These are phyloP conservation scores for Cremastobaeus sp. DNA, from an alignment of 2,888 invertebrate genomes.

Conservation along the genomic window DNA sequence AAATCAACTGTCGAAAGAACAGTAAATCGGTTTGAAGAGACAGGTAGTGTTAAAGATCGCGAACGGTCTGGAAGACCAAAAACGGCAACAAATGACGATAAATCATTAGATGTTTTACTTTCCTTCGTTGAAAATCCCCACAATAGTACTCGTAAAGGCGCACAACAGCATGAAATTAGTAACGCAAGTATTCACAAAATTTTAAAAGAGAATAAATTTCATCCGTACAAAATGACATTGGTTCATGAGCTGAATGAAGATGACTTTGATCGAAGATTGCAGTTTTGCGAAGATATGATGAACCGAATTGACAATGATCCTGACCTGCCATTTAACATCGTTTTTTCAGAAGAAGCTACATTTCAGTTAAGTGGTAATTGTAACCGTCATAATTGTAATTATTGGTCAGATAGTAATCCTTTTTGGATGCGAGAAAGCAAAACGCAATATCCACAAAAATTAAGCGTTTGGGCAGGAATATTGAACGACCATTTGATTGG, in stretches of 20 bases:
- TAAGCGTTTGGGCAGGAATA: background rate
- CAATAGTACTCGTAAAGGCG: constrained; percentile 16
- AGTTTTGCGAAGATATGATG: constrained; percentile 62
- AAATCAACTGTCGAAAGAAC: constrained; percentile 20
- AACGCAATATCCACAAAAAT: background rate
- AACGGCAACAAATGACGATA: constrained; percentile 11
- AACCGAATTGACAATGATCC: constrained; percentile 35
- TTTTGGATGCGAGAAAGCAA: constrained; percentile 4
- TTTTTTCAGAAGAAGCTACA: constrained; percentile 12
- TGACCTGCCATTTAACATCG: constrained; percentile 17
- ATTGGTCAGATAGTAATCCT: constrained; percentile 32
- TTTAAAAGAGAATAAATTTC: constrained; percentile 29
- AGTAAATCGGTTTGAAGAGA: constrained; percentile 20
- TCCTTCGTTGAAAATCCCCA: constrained; percentile 51
- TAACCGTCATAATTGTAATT: constrained; percentile 38
- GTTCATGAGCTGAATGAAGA: constrained; percentile 49
- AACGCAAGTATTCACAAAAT: constrained; percentile 30
- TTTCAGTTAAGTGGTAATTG: constrained; percentile 32
- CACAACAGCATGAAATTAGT: constrained; percentile 36
- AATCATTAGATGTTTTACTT: constrained; percentile 41
- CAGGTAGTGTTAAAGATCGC: constrained; percentile 21
- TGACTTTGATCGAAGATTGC: constrained; percentile 61
- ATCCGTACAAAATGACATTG: constrained; percentile 52
- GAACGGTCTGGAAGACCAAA: constrained; percentile 14
- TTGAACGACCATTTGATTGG: constrained; percentile 16